Base-by-base conservation (phyloP, 2,113 vertebrate genomes). In the Gymnobelideus leadbeateri region DNA sequence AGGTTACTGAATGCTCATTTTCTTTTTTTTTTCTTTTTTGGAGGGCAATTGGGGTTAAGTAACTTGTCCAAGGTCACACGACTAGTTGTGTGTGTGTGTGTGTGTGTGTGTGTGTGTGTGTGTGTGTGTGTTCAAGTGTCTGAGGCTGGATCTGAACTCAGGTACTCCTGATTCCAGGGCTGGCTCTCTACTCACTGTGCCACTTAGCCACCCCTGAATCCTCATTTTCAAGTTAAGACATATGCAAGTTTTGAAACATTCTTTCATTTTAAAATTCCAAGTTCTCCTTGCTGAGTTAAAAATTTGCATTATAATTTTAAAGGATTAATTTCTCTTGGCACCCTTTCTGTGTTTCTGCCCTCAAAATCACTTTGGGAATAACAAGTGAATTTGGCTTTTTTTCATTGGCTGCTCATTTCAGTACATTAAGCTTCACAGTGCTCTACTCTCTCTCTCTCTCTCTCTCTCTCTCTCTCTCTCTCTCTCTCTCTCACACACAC, bases 361-460 rank as follows among this genome's bases (percentile, higher is more conserved):
- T 96, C 96, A 84, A 98, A 95, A 96, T 96, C 95, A 95, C 93
- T 97, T 96, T 95, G 96, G 94, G 94, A 97, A 93, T 93, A 2
- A 91, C 46, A 96, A 77, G 51, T 90, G 6, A 94, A 89, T 95
- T 97, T 93, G 92, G 89, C 28, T 97, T 95, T 47, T 0, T 8
- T 0, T 14, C 55, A 91, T 94, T 46, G 89, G 47, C 47, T 95
- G 57, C 91, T 47, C 12, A 52, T 89, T 28, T 96, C 84, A 84
- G 26, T 91, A 47, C 2, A 89, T 96, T 95, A 24, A 94, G 8
- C 31, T 96, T 92, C 61, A 2, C 95, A 96, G 25, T 94, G n/a
- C 26, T 94, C 55, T 47, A n/a, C 23, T 3, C 23, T 90, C 24
- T 47, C 24, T 77, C 46, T 84, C 31, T 95, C 16, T 28, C 54